These are phyloP conservation scores for Anguilla marmorata DNA, from an alignment of 2,797 vertebrate genomes.

Conservation along the genomic window DNA sequence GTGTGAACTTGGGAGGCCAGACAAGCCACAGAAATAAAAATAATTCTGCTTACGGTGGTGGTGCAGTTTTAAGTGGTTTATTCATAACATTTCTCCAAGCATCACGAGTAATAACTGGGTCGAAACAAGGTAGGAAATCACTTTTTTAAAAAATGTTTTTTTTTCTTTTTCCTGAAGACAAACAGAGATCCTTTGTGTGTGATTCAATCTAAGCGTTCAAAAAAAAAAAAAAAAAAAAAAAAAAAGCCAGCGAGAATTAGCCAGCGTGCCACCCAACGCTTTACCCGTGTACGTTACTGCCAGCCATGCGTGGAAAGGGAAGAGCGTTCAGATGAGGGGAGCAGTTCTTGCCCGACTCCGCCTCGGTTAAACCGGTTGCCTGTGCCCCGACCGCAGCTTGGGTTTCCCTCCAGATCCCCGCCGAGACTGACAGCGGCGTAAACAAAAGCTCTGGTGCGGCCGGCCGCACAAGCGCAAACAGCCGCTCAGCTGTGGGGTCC, in stretches of 20 bases:
- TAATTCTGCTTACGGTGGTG: not conserved
- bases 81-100: not conserved
- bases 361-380: not conserved
- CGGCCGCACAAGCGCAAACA: not conserved
- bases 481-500: not conserved
- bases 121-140: not conserved
- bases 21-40: slow-evolving; percentile 11
- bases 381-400: not conserved
- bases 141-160: not conserved
- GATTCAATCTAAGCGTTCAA: not conserved
- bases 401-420: not conserved
- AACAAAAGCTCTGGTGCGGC: not conserved
- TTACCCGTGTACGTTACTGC: not conserved
- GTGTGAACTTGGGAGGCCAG: not conserved
- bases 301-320: not conserved
- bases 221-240: not conserved
- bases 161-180: not conserved
- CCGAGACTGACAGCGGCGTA: slow-evolving; percentile 1
- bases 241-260: not conserved
- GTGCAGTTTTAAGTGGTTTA: not conserved
- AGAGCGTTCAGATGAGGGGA: not conserved
- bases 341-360: not conserved
- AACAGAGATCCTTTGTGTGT: not conserved
- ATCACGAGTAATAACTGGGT: not conserved
- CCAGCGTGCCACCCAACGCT: not conserved